Evolutionary conservation across 2,113 vertebrate species (phyloP), one percentile per base, ranked within the genome.

Genomic region (Phocoena phocoena): DNA sequence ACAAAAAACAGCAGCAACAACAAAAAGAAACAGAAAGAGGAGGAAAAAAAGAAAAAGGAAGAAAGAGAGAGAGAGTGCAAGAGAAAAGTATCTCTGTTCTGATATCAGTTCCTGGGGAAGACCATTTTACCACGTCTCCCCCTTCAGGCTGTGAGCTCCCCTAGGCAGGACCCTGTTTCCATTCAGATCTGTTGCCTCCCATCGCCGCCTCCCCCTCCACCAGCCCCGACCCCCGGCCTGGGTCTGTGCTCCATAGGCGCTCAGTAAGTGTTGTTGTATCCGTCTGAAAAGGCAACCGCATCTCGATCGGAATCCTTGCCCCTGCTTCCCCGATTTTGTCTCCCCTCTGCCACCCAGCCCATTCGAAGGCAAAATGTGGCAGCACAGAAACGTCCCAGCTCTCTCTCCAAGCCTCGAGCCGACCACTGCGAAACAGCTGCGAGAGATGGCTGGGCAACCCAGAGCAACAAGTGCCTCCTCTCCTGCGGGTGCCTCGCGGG

Each of bases 401-500:
- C 9, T 23, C 90, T 71, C 58, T 82, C 79, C 41, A 44, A 58
- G 93, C 85, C 17, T 3, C 8, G n/a, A 85, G 93, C 71, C 60
- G 88, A 68, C 70, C 88, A 11, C 82, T 7, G 95, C 14, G 60
- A 87, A 79, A 38, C 68, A 28, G 73, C 77, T 76, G 82, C 60
- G 2, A 62, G 44, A 90, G 58, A 89, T 58, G 71, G 71, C 93
- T 20, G 44, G 41, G 76, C 70, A 87, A 80, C 44, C 36, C 62
- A 12, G 85, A 83, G 96, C 97, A 97, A 97, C 97, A 98, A 97
- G 97, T 97, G 97, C 86, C 94, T 87, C 62, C 36, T 79, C 20
- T 17, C 71, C 11, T 31, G n/a, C 58, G 8, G 50, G 38, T 44
- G 55, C 73, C 53, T 76, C 20, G 15, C 53, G 2, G 55, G n/a